A percentile compares a stretch with the other conserved stretches of the same genome.
Evolutionary conservation across 2,113 vertebrate genomes (phyloP).

Genomic region (Calyptomena viridis): DNA sequence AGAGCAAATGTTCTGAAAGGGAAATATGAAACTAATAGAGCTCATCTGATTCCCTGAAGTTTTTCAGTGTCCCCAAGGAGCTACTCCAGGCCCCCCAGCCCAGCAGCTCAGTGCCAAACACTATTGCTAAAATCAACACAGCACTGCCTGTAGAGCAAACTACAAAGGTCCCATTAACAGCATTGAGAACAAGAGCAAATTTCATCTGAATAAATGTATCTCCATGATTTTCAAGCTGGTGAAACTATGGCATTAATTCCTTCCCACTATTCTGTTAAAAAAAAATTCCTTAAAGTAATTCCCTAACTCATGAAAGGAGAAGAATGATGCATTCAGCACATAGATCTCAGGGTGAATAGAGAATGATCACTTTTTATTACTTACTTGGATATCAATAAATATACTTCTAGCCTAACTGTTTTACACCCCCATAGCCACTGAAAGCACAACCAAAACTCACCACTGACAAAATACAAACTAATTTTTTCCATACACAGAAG

Average conservation of each 20-base stretch:
- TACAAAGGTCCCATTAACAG: not conserved
- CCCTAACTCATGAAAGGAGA: not conserved
- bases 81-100: not conserved
- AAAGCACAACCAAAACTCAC: not conserved
- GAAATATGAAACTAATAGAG: not conserved
- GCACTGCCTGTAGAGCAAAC: not conserved
- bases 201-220: not conserved
- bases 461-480: not conserved
- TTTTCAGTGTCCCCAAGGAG: not conserved
- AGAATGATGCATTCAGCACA: fast-evolving
- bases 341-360: not conserved
- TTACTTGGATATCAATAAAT: not conserved
- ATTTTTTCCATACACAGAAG: not conserved
- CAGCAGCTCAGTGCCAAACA: not conserved
- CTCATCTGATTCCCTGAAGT: not conserved
- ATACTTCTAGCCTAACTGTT: not conserved
- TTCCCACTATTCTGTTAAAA: not conserved
- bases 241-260: not conserved
- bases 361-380: not conserved
- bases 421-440: not conserved
- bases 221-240: not conserved
- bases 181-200: not conserved
- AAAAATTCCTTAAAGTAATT: not conserved
- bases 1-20: not conserved
- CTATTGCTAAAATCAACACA: not conserved